phyloP scores from a whole-genome alignment of 1,140 invertebrate species.

The Leptopilina clavipes region DNA sequence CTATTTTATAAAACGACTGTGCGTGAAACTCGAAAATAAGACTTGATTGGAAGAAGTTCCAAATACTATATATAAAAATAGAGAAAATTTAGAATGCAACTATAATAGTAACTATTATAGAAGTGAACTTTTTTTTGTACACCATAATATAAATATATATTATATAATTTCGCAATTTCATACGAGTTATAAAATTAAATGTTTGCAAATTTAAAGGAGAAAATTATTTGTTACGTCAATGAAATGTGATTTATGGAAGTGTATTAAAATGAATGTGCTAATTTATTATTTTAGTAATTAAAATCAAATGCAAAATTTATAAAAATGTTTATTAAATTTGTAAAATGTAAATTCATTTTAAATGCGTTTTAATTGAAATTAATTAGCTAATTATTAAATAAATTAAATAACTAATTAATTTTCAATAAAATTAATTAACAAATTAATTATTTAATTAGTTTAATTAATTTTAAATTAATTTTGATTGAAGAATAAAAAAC shows the following conservation, averaged over 20 bases:
- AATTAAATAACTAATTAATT: no score
- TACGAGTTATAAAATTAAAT: constrained; percentile 12
- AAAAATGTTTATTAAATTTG: no score
- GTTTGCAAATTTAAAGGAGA: constrained; percentile 26
- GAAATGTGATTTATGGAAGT: not conserved
- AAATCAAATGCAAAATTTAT: no score
- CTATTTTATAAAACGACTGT: constrained; percentile 24
- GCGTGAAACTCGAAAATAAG: constrained; percentile 13
- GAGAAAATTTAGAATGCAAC: constrained; percentile 23
- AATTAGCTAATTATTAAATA: no score
- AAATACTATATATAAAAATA: not conserved
- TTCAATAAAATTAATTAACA: no score
- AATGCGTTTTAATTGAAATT: no score
- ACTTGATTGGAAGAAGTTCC: constrained; percentile 10
- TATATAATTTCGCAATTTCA: constrained; percentile 23
- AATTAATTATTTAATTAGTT: no score
- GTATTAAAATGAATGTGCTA: not conserved
- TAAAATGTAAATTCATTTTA: no score
- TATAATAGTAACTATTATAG: constrained; percentile 39
- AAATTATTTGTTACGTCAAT: not conserved
- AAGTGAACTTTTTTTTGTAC: constrained; percentile 21
- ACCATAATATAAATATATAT: not conserved
- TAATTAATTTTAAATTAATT: no score
- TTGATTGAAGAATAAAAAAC: not conserved
- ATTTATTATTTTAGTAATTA: constrained; percentile 34